Base-by-base conservation (phyloP, 2,113 vertebrate genomes). In the Sapajus apella region DNA sequence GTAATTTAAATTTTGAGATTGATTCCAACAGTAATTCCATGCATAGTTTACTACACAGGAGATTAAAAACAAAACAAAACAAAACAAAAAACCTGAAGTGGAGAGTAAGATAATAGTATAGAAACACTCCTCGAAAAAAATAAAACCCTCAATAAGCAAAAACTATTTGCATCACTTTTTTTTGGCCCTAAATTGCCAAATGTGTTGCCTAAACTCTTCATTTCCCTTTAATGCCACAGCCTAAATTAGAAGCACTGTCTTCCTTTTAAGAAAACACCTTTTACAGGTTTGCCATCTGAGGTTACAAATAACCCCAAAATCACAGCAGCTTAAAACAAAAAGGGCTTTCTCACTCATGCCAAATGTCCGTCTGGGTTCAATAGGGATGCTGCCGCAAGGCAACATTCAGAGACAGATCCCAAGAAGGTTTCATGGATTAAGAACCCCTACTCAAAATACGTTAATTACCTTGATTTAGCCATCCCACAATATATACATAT, bases 241-340 rank as follows among this genome's bases (percentile, higher is more conserved):
- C 40, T 91, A 94, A 93, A 87, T 91, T 50, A 85, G 61, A 96
- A 94, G n/a, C 20, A 93, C 25, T 88, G 82, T 80, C 72, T 91
- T 90, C 56, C 50, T 91, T 91, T 82, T 37, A 92, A 95, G 80
- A 95, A 97, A 68, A 68, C 32, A 68, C 16, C 14, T 32, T 68
- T 64, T 30, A 13, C 52, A 91, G 75, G 17, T 86, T 91, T 87
- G 37, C 56, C 91, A 85, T 45, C 56, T 30, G 10, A 23, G 6
- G 35, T 90, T 92, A 92, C 61, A 86, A 84, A 64, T 40, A 93
- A 85, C 12, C 9, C 43, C 35, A 43, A 83, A 76, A 43, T 82
- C 35, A 87, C 27, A 80, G 72, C 27, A 32, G 47, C 16, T 80
- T 81, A 73, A 86, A 85, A 82, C 55, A 47, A 55, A 66, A 86